These are phyloP conservation scores for Penaeus japonicus DNA, from an alignment of 1,140 invertebrate species.

Conservation along the genomic window DNA sequence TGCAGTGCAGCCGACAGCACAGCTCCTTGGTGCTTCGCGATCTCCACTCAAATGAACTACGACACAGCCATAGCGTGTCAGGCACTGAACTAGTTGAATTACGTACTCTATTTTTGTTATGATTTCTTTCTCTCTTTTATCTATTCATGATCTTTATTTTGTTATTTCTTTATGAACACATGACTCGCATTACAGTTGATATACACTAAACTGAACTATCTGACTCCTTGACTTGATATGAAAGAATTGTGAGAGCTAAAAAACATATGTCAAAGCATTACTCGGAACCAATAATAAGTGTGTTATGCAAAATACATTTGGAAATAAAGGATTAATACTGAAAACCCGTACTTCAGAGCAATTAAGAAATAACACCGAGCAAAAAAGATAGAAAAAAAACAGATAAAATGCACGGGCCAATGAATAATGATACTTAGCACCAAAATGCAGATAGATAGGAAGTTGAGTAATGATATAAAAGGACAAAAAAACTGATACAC, in stretches of 20 bases:
- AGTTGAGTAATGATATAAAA: slow-evolving; percentile 45
- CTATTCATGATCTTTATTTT: background rate
- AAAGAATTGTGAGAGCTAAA: slow-evolving; percentile 15
- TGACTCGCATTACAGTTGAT: no score
- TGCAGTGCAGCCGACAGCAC: no score
- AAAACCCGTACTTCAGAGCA: slow-evolving; percentile 54
- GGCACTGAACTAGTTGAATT: no score
- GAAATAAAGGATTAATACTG: slow-evolving; percentile 40
- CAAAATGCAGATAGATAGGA: slow-evolving; percentile 55
- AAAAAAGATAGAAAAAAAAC: slow-evolving; percentile 49
- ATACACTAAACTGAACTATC: background rate
- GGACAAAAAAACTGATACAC: slow-evolving; percentile 52
- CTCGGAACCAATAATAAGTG: slow-evolving; percentile 49
- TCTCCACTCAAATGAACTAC: no score
- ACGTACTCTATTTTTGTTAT: no score
- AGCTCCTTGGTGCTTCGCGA: no score
- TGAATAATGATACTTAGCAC: slow-evolving; percentile 46
- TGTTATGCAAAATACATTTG: slow-evolving; percentile 51
- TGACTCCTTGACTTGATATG: background rate
- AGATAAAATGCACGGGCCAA: slow-evolving; percentile 56
- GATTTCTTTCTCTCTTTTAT: no score
- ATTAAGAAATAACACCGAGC: slow-evolving; percentile 51
- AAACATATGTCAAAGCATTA: slow-evolving; percentile 18
- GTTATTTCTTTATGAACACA: background rate
- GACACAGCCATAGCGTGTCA: no score